Conservation (phyloP, 2,888 invertebrate species). For the Rhagophthalmus giganteus region DNA sequence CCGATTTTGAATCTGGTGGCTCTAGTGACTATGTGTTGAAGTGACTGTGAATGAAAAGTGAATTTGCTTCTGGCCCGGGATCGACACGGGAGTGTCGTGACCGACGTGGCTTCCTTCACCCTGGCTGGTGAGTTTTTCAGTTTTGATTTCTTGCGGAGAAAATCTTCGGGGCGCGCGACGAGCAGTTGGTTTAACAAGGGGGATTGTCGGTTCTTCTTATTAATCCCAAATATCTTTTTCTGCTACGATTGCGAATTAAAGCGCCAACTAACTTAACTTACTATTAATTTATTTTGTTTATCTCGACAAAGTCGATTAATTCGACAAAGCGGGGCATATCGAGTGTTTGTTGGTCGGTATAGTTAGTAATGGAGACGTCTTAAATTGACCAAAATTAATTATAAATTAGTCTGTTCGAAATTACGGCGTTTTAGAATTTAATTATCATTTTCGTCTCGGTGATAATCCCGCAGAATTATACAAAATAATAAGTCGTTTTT, state of each 20-base stretch:
- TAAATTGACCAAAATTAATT: too few species aligned
- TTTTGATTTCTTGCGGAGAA: constrained; percentile 5
- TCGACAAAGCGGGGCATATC: neutral
- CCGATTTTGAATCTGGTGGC: constrained; percentile 13
- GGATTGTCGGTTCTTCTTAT: too few species aligned
- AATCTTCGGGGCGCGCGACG: neutral
- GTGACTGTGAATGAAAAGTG: constrained; percentile 32
- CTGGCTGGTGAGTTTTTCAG: constrained; percentile 47
- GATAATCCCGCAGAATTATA: too few species aligned
- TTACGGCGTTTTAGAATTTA: too few species aligned
- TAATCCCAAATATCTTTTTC: too few species aligned
- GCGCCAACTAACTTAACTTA: too few species aligned
- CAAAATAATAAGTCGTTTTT: too few species aligned
- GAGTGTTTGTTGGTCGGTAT: neutral
- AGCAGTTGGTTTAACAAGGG: neutral
- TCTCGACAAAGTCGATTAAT: neutral
- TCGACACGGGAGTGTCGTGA: constrained; percentile 43
- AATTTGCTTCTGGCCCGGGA: constrained; percentile 39
- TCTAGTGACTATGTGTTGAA: constrained; percentile 33
- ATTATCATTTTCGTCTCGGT: too few species aligned
- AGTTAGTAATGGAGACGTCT: neutral
- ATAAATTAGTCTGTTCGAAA: too few species aligned
- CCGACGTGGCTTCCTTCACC: constrained; percentile 43
- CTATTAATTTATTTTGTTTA: neutral
- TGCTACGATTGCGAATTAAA: too few species aligned